Percentiles rank a stretch among this genome's conserved stretches.
These are phyloP conservation scores for Ligdia adustata DNA, from an alignment of 2,888 invertebrate genomes.

Conservation along the genomic window DNA sequence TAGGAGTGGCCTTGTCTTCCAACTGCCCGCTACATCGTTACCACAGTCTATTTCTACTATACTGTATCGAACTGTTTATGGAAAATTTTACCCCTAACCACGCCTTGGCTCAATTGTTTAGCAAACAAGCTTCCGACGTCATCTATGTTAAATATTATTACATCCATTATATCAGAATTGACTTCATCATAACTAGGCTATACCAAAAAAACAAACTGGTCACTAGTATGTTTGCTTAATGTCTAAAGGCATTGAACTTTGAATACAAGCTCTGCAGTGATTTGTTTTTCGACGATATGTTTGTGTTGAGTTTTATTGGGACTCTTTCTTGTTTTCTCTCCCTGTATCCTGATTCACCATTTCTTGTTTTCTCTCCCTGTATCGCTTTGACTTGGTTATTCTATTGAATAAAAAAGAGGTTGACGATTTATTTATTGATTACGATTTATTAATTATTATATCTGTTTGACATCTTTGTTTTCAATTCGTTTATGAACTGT, in stretches of 20 bases:
- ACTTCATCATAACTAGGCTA: too few species aligned
- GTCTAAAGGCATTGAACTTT: conserved; percentile 2
- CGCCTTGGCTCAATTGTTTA: conserved; percentile 20
- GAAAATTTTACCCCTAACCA: conserved; percentile 22
- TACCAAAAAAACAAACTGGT: too few species aligned
- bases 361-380: too few species aligned
- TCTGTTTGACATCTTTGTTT: too few species aligned
- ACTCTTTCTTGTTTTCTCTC: conserved; percentile 1
- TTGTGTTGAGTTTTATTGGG: conserved; percentile 1
- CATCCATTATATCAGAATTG: too few species aligned
- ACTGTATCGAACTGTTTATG: conserved; percentile 24
- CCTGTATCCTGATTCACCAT: conserved; percentile 6
- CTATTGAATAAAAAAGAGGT: too few species aligned
- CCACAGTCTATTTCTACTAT: conserved; percentile 11
- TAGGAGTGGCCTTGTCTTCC: conserved; percentile 15
- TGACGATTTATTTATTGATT: too few species aligned
- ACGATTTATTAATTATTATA: too few species aligned
- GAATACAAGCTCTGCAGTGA: conserved; percentile 2
- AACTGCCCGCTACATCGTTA: conserved; percentile 18
- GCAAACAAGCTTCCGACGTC: conserved; percentile 2
- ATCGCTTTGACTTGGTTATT: too few species aligned
- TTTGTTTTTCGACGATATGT: neutral
- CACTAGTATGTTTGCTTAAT: neutral
- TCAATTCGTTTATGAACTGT: too few species aligned
- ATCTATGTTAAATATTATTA: conserved; percentile 4